These are phyloP conservation scores for Ibycter americanus DNA, from an alignment of 2,797 vertebrate genomes.

Conservation along the genomic window DNA sequence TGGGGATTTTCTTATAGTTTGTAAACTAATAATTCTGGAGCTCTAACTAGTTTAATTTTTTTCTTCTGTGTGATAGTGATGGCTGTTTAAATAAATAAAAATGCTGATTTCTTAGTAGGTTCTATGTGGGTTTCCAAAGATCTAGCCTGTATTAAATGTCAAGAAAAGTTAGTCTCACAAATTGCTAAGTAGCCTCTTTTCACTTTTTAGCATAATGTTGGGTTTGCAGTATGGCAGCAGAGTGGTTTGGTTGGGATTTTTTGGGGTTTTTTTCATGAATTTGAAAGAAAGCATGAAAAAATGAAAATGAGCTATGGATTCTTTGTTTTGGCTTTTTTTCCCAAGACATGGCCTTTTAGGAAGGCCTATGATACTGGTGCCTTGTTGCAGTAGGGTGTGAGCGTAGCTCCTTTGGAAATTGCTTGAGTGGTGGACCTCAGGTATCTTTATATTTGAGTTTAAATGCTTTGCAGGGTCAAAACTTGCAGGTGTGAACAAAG, in stretches of 20 bases:
- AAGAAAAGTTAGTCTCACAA: background rate
- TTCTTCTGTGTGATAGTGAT: background rate
- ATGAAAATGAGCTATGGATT: background rate
- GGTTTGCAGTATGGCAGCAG: background rate
- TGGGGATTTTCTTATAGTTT: background rate
- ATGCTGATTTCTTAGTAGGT: background rate
- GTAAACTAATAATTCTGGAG: background rate
- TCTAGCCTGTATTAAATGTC: background rate
- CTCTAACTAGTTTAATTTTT: background rate
- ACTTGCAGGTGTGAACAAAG: background rate
- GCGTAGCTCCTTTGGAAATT: background rate
- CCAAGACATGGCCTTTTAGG: background rate
- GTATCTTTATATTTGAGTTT: background rate
- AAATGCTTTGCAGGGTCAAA: background rate
- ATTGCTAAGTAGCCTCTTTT: background rate
- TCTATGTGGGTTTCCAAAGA: background rate
- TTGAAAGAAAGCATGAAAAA: background rate
- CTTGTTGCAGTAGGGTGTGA: background rate
- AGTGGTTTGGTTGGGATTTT: background rate
- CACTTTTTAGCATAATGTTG: background rate
- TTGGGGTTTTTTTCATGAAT: background rate
- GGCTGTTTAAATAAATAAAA: background rate
- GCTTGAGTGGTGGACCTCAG: background rate
- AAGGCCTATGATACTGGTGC: accelerated
- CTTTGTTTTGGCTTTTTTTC: background rate